Percentiles rank a stretch among this genome's conserved stretches.
Evolutionary conservation across 2,113 vertebrate species (phyloP).

Genomic region (Eidolon helvum): DNA sequence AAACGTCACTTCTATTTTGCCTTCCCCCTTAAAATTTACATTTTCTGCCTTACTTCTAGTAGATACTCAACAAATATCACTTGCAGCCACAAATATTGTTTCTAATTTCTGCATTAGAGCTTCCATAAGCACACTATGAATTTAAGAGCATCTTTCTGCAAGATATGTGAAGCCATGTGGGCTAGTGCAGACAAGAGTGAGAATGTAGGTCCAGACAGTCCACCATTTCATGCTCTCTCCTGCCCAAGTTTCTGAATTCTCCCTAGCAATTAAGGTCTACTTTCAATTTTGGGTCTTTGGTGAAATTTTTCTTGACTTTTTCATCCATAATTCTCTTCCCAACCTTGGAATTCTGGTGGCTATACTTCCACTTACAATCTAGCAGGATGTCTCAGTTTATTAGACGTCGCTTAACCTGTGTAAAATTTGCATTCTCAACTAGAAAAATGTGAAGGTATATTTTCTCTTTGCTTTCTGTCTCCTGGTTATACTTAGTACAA

Average conservation of each 20-base stretch:
- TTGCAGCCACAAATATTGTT: not conserved
- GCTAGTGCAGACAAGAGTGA: not conserved
- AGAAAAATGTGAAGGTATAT: not conserved
- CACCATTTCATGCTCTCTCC: not conserved
- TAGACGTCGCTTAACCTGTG: not conserved
- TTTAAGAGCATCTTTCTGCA: not conserved
- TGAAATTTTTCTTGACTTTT: not conserved
- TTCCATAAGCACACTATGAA: not conserved
- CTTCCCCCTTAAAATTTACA: not conserved
- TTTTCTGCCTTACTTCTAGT: not conserved
- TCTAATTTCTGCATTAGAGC: not conserved
- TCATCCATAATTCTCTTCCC: not conserved
- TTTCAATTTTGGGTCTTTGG: not conserved
- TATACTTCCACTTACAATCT: not conserved
- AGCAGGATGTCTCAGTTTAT: not conserved
- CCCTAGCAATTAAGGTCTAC: too few relatives aligned
- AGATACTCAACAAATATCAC: not conserved
- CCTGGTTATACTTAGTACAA: not conserved
- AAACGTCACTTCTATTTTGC: not conserved
- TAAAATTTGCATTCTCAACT: not conserved
- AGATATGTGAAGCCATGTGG: not conserved
- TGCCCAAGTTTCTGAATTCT: not conserved
- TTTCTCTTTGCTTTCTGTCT: not conserved
- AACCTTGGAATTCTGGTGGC: not conserved
- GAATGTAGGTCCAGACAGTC: not conserved